These are phyloP conservation scores for Fregata magnificens DNA, from an alignment of 2,113 vertebrate species.

Conservation along the genomic window DNA sequence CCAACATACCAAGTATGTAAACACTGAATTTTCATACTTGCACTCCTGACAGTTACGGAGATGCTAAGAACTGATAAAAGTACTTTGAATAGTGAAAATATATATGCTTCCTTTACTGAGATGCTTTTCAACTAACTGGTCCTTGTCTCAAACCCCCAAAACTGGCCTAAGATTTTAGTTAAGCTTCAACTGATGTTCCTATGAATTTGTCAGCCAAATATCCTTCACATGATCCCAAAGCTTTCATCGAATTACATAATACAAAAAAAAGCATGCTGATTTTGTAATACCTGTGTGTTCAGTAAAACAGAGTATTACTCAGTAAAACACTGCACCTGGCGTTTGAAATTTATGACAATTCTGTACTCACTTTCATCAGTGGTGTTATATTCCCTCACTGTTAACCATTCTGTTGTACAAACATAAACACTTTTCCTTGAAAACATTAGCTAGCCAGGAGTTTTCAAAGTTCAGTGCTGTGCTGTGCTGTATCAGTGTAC, in stretches of 20 bases:
- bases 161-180: not conserved
- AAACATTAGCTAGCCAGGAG: not conserved
- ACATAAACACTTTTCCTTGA: not conserved
- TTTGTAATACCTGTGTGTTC: not conserved
- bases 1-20: not conserved
- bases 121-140: not conserved
- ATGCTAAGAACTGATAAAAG: not conserved
- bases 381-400: not conserved
- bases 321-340: too few relatives aligned
- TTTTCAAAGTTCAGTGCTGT: not conserved
- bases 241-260: not conserved
- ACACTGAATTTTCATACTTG: not conserved
- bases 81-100: not conserved
- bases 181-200: not conserved
- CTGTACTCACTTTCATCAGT: not conserved
- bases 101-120: not conserved
- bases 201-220: not conserved
- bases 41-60: not conserved
- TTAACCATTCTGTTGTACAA: not conserved
- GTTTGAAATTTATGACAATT: not conserved
- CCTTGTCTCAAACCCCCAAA: not conserved
- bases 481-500: not conserved
- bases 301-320: not conserved
- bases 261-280: rapidly evolving
- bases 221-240: not conserved